Percentiles rank a stretch among this genome's conserved stretches.
These are phyloP conservation scores for Temnothorax rugatulus DNA, from an alignment of 2,888 invertebrate species.

Conservation along the genomic window DNA sequence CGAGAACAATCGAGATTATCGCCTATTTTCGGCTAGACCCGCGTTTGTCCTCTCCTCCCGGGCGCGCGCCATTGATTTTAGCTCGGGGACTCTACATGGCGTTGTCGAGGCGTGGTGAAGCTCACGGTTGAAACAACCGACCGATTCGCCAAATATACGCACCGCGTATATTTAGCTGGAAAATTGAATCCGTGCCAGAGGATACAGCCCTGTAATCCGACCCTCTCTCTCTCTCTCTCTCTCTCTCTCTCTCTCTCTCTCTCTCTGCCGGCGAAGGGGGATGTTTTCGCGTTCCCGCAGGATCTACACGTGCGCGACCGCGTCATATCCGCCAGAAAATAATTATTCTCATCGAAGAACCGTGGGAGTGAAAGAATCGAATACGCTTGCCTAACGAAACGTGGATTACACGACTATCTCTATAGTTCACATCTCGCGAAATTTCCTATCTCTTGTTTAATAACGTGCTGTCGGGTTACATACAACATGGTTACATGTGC, in stretches of 20 bases:
- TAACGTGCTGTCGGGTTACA: conserved; percentile 4
- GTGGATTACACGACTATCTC: conserved; percentile 3
- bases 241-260: conserved; percentile 17
- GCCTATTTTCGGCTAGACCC: conserved; percentile 46
- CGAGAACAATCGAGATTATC: conserved; percentile 30
- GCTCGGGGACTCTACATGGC: conserved; percentile 50
- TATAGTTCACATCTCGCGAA: not conserved
- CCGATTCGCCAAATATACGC: conserved; percentile 70
- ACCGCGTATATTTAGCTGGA: conserved; percentile 76
- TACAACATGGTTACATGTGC: too few species aligned
- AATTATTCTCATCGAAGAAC: conserved; percentile 51
- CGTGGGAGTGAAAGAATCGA: conserved; percentile 51
- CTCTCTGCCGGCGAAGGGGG: conserved; percentile 49
- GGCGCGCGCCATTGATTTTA: conserved; percentile 51
- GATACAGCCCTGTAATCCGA: conserved; percentile 79
- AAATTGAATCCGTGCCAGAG: conserved; percentile 76
- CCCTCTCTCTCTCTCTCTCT: conserved; percentile 50
- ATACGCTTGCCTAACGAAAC: conserved; percentile 27
- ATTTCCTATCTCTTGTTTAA: conserved; percentile 4
- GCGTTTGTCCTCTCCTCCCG: conserved; percentile 36
- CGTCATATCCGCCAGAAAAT: conserved; percentile 55
- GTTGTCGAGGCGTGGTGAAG: conserved; percentile 45
- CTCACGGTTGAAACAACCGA: conserved; percentile 61
- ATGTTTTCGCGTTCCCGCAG: conserved; percentile 61
- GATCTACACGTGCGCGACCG: conserved; percentile 52